A percentile compares a stretch with the other conserved stretches of the same genome.
Conservation (phyloP, 2,113 vertebrate species). For the Alligator sinensis region DNA sequence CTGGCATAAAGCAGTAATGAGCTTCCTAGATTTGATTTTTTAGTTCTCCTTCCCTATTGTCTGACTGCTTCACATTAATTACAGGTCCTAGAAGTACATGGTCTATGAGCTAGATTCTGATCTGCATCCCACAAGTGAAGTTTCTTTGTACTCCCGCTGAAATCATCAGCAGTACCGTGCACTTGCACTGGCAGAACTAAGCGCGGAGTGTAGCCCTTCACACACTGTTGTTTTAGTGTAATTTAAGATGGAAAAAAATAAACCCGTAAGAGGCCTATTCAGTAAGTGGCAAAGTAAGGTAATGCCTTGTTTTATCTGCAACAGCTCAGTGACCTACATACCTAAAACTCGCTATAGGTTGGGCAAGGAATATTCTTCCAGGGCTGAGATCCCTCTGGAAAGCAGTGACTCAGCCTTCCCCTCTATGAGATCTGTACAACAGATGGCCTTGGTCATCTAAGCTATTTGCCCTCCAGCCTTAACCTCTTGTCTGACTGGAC, state of each 20-base stretch:
- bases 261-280: background rate
- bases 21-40: background rate
- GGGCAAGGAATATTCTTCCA: background rate
- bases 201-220: background rate
- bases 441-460: background rate
- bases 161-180: background rate
- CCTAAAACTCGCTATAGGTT: background rate
- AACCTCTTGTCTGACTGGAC: background rate
- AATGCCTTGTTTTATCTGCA: background rate
- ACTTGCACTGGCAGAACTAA: slow-evolving; percentile 1
- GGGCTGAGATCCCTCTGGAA: background rate
- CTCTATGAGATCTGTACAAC: too few relatives aligned
- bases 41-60: background rate
- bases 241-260: background rate
- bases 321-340: slow-evolving; percentile 1
- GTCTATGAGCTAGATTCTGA: background rate
- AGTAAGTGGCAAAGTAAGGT: slow-evolving; percentile 3
- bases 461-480: background rate
- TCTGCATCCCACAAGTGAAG: slow-evolving; percentile 6
- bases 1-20: fast-evolving
- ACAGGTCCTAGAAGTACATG: background rate
- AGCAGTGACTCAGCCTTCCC: background rate
- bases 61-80: background rate
- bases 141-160: background rate
- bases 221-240: background rate